A percentile compares a stretch with the other conserved stretches of the same genome.
These are phyloP conservation scores for Seira musarum DNA, from an alignment of 2,888 invertebrate species.

Conservation along the genomic window DNA sequence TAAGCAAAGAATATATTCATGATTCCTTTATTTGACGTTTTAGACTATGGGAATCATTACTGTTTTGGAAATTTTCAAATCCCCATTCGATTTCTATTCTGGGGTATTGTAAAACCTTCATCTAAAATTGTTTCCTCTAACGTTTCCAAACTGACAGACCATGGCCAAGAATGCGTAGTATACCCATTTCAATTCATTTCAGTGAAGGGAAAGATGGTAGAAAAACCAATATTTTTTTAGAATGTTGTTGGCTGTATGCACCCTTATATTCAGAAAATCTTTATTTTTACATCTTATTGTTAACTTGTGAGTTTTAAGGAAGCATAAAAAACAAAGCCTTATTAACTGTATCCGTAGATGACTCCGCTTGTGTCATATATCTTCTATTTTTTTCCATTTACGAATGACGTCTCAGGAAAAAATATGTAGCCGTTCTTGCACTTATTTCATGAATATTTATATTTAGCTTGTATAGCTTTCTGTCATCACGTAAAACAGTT, in stretches of 20 bases:
- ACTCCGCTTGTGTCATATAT: slow-evolving; percentile 40
- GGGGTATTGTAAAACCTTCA: neutral
- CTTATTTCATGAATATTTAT: slow-evolving; percentile 59
- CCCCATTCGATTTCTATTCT: no score
- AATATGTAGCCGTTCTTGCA: slow-evolving; percentile 54
- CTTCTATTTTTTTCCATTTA: slow-evolving; percentile 49
- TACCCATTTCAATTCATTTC: no score
- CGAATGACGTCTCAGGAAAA: slow-evolving; percentile 49
- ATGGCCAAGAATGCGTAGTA: no score
- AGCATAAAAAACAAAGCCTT: slow-evolving; percentile 14
- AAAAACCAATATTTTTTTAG: slow-evolving; percentile 62
- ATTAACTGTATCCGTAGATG: slow-evolving; percentile 26
- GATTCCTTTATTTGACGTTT: no score
- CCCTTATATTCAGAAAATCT: neutral
- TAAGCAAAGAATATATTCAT: no score
- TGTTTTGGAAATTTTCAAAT: no score
- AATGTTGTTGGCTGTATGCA: no score
- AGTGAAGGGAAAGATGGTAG: slow-evolving; percentile 43
- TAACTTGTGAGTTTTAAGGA: neutral
- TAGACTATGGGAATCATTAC: no score
- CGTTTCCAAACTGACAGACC: no score
- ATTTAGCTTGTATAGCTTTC: neutral
- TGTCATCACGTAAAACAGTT: slow-evolving; percentile 37
- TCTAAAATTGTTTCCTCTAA: no score
- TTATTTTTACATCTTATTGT: neutral